These are phyloP conservation scores for Plectrocnemia conspersa DNA, from an alignment of 1,140 invertebrate genomes.

Conservation along the genomic window DNA sequence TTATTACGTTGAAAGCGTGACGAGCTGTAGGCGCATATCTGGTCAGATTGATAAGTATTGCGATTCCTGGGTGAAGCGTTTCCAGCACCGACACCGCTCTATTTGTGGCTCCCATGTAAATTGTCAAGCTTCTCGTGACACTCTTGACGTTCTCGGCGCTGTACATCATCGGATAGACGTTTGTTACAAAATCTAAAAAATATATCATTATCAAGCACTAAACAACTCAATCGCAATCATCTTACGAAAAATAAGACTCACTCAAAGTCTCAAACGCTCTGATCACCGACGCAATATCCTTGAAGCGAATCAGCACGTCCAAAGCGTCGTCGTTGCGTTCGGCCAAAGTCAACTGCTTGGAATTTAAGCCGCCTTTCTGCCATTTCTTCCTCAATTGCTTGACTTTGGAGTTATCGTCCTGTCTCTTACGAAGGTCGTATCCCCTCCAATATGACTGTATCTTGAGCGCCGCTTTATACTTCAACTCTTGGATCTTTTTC, in stretches of 20 bases:
- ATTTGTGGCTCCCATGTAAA: constrained; percentile 49
- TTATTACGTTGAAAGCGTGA: constrained; percentile 34
- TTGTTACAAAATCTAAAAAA: constrained; percentile 52
- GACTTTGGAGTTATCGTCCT: constrained; percentile 39
- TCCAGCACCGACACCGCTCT: constrained; percentile 53
- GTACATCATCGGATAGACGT: constrained; percentile 50
- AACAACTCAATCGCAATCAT: background rate
- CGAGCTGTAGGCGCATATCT: constrained; percentile 39
- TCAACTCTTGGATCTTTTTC: constrained; percentile 46
- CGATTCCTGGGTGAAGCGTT: constrained; percentile 46
- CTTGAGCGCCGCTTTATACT: constrained; percentile 24
- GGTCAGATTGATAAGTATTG: constrained; percentile 53
- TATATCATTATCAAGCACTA: constrained; percentile 22
- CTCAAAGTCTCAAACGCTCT: constrained; percentile 46
- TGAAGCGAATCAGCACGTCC: constrained; percentile 43
- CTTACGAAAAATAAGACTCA: constrained; percentile 29
- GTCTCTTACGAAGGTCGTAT: constrained; percentile 46
- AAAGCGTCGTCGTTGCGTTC: constrained; percentile 49
- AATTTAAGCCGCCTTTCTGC: constrained; percentile 47
- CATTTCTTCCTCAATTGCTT: constrained; percentile 47
- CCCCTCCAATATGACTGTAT: constrained; percentile 60
- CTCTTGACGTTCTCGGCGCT: constrained; percentile 41
- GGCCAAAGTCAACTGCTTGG: constrained; percentile 44
- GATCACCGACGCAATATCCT: constrained; percentile 46
- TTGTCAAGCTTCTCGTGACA: constrained; percentile 44